A percentile compares a stretch with the other conserved stretches of the same genome.
Conservation (phyloP, 2,113 vertebrate genomes). For the Ptilorrhoa leucosticta region DNA sequence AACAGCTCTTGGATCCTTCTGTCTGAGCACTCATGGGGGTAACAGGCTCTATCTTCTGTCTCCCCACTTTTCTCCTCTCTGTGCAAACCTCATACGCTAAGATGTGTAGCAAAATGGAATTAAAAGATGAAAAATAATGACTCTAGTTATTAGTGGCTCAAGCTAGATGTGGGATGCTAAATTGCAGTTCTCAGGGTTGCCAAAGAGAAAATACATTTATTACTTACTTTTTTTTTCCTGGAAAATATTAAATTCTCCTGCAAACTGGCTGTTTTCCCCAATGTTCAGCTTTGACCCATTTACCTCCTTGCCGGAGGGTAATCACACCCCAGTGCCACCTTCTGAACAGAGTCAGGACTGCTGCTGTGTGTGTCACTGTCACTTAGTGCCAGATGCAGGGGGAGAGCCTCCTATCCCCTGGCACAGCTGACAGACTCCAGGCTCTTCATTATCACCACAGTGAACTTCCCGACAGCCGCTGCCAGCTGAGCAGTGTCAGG, state of each 20-base stretch:
- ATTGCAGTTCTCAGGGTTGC: neutral
- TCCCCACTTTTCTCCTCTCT: neutral
- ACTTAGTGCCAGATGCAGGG: neutral
- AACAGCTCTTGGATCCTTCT: neutral
- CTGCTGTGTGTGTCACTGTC: slow-evolving; percentile 6
- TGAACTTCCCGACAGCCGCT: neutral
- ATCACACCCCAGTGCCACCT: slow-evolving; percentile 29
- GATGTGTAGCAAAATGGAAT: neutral
- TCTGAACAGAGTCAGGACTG: neutral
- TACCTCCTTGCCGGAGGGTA: slow-evolving; percentile 44
- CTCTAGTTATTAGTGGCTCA: neutral
- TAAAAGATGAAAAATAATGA: neutral
- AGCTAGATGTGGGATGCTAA: neutral
- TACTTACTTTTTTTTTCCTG: neutral
- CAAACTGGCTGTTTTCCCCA: slow-evolving; percentile 16
- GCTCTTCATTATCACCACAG: neutral
- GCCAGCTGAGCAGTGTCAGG: neutral
- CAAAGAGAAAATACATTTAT: slow-evolving; percentile 22
- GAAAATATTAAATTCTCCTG: slow-evolving; percentile 22
- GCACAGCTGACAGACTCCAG: neutral
- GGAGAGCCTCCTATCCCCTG: neutral
- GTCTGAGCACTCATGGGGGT: neutral
- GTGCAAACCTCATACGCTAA: neutral
- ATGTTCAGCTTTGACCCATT: slow-evolving; percentile 36
- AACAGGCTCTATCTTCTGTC: neutral